These are phyloP conservation scores for Lycophotia porphyrea DNA, from an alignment of 2,888 invertebrate genomes.

Conservation along the genomic window DNA sequence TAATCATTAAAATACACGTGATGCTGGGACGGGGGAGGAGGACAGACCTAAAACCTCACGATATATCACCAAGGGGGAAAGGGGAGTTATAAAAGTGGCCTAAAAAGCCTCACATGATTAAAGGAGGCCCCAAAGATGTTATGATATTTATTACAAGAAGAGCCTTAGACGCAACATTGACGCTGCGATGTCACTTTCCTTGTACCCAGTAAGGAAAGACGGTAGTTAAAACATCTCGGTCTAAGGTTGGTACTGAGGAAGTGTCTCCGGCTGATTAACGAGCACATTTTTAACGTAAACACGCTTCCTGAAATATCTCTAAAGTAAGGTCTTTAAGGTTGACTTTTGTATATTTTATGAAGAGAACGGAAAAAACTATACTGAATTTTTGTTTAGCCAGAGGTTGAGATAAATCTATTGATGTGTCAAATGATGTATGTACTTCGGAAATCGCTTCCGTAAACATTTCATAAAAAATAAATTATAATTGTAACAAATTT, in stretches of 20 bases:
- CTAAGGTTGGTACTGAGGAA: conserved; percentile 53
- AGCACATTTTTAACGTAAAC: not conserved
- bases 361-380: conserved; percentile 1
- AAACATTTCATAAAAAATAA: not conserved
- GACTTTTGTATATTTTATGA: conserved; percentile 10
- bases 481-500: not conserved
- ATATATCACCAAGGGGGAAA: too few relatives aligned
- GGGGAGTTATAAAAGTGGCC: too few relatives aligned
- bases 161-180: conserved; percentile 18
- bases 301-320: conserved; percentile 43
- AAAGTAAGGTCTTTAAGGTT: conserved; percentile 18
- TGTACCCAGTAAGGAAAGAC: conserved; percentile 52
- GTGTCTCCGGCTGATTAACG: conserved; percentile 34
- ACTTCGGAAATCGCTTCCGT: conserved; percentile 25
- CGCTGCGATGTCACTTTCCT: conserved; percentile 52
- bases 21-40: too few relatives aligned
- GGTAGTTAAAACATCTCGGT: not conserved
- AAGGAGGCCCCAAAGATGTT: not conserved
- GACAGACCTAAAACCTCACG: too few relatives aligned
- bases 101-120: not conserved
- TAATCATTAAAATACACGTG: too few relatives aligned
- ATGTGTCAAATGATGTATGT: not conserved
- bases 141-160: conserved; percentile 11
- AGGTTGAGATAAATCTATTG: not conserved
- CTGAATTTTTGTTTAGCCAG: not conserved